phyloP scores from a whole-genome alignment of 1,140 invertebrate genomes.

The Thaumetopoea pityocampa region DNA sequence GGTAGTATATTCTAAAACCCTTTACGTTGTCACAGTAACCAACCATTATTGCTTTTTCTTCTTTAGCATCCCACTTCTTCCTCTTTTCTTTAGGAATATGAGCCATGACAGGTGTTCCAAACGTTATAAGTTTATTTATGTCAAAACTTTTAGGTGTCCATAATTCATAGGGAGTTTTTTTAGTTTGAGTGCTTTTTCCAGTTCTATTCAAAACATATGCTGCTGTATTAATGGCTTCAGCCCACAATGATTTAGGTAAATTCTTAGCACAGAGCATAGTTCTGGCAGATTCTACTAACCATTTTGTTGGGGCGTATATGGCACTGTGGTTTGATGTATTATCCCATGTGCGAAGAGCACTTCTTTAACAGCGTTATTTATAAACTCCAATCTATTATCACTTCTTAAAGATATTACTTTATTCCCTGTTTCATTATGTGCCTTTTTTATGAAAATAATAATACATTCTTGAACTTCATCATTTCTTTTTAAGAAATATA shows the following conservation, averaged over 20 bases:
- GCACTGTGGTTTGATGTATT: conserved; percentile 42
- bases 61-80: conserved; percentile 51
- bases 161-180: conserved; percentile 48
- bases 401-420: conserved; percentile 47
- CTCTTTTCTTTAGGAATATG: conserved; percentile 53
- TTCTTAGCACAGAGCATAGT: conserved; percentile 28
- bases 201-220: conserved; percentile 55
- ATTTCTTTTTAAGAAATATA: conserved; percentile 63
- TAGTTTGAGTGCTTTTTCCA: conserved; percentile 33
- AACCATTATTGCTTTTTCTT: conserved; percentile 42
- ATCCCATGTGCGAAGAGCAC: conserved; percentile 36
- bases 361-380: conserved; percentile 45
- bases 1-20: conserved; percentile 40
- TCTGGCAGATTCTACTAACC: conserved; percentile 65
- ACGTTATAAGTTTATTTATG: conserved; percentile 36
- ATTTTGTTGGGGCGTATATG: conserved; percentile 73
- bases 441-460: conserved; percentile 44
- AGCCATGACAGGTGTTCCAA: conserved; percentile 40
- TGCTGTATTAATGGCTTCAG: conserved; percentile 52
- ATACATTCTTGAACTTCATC: conserved; percentile 41
- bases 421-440: conserved; percentile 40
- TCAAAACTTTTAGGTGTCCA: conserved; percentile 35
- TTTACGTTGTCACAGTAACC: conserved; percentile 50
- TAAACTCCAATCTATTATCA: conserved; percentile 67
- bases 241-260: conserved; percentile 46